Base-by-base conservation (phyloP, 2,888 invertebrate genomes). In the Caradrina clavipalpis region DNA sequence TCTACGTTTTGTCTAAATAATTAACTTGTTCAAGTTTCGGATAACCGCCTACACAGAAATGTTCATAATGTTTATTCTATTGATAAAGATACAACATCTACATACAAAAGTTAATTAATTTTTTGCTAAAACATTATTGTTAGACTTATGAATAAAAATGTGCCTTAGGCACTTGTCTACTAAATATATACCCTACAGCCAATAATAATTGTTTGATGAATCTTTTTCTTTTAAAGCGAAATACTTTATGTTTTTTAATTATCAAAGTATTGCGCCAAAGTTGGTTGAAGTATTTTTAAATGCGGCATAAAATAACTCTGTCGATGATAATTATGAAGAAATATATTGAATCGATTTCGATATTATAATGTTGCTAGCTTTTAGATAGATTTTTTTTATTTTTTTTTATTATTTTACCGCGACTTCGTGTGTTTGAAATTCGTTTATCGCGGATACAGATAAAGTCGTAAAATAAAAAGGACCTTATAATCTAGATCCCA, bases 1-100 rank as follows among this genome's bases (percentile, higher is more conserved):
- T 54, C 64, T 8, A 68, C 68, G 13, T 42, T 47, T n/a, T 7
- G 11, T 26, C 53, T 73, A 21, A 72, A 64, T 73, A 47, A 72
- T 73, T 64, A 45, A 53, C 53, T 64, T 64, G 22, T 58, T 47
- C 7, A 57, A 58, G 53, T 65, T 65, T 39, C n/a, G n/a, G n/a
- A 53, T 49, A 42, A 21, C 39, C 31, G 0, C 47, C 73, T 31
- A 65, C 57, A 31, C 19, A 7, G n/a, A n/a, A 5, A 31, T 11
- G 11, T 47, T 19, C 39, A 39, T n/a, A n/a, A n/a, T 65, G 17
- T 47, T 47, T 49, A 31, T 17, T n/a, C 7, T 53, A 42, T 47
- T 39, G 39, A 64, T 51, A 57, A 51, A 45, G 4, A 69, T 47
- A 19, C 11, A 42, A 21, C 0, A 21, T 45, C 10, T 15, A 31